Evolutionary conservation across 2,888 invertebrate species (phyloP), one percentile per base, ranked within the genome.

Genomic region (Keiferia lycopersicella): DNA sequence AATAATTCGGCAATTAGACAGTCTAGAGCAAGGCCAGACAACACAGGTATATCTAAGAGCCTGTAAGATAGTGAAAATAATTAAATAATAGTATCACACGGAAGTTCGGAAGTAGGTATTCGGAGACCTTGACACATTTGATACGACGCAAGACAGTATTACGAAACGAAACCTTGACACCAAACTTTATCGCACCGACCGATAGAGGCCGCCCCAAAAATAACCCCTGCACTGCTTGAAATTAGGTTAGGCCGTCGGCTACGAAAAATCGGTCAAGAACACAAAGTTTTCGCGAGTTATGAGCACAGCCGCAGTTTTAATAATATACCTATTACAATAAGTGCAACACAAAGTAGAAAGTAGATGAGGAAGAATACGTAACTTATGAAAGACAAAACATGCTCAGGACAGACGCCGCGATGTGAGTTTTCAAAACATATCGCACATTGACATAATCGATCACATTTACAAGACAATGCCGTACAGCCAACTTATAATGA

Each of bases 231-330:
- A 76, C 80, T 78, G 76, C 64, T 73, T 84, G 20, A 20, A 88
- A 87, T 87, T 86, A 78, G 82, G 82, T 87, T 86, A 78, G 82
- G 82, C 81, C 82, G 75, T 78, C 73, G 74, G 67, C 73, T 70
- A 75, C 78, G 79, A 86, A 88, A 85, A 86, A 87, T 89, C 90
- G 89, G 91, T 89, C 90, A 90, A 88, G 89, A 82, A 87, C 71
- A 69, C 71, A 66, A 67, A 76, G 48, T 68, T 70, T 86, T 83
- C 83, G 87, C 77, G 78, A 79, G 66, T 61, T 34, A 34, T 34
- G 34, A 4, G 34, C 26, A 34, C 18, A 11, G 10, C 74, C 65
- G 38, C 56, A 56, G 14, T 20, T n/a, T n/a, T n/a, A 50, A 70
- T 71, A 67, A 59, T 66, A 3, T 18, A n/a, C n/a, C n/a, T n/a